Evolutionary conservation across 53 echinoderm and acorn worm genomes (phyloP), one percentile per base, ranked within the genome.

Genomic region (Mesocentrotus franciscanus): DNA sequence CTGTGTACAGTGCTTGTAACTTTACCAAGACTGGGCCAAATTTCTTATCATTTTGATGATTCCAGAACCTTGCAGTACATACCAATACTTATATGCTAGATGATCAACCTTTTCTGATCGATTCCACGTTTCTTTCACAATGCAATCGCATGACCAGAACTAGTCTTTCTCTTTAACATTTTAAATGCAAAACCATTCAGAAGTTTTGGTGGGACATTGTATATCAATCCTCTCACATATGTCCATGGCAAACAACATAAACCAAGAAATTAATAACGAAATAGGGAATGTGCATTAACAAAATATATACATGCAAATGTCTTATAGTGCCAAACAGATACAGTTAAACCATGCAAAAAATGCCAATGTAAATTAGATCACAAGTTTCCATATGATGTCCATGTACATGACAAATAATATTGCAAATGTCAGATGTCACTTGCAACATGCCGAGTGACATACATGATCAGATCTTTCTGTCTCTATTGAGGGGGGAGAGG

Each of bases 311-410:
- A 87, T 87, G 87, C 56, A 87, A 27, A 87, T n/a, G 57, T 58
- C n/a, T 85, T 11, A 57, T 10, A 83, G 36, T 18, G 18, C 24
- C 36, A 18, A 87, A 29, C 14, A 1, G 58, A 58, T 87, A 58
- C 58, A 8, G 58, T 87, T 87, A 27, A 87, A 27, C 34, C 56
- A 58, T 57, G 87, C 87, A 87, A 58, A 58, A 87, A 87, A 56
- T 57, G 58, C 58, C 27, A 87, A 29, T 87, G 22, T 22, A 10
- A 81, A 33, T 87, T 13, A 59, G 56, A 87, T 57, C 11, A 58
- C 58, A 87, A 58, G 87, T 58, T 58, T 87, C 36, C 42, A 81
- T 81, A 42, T 18, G 20, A 81, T 42, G 81, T 34, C 14, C 26
- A 78, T 39, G 10, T 18, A 79, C 39, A 9, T 42, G 30, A 81